phyloP scores from a whole-genome alignment of 2,113 vertebrate species.

The Saguinus midas region DNA sequence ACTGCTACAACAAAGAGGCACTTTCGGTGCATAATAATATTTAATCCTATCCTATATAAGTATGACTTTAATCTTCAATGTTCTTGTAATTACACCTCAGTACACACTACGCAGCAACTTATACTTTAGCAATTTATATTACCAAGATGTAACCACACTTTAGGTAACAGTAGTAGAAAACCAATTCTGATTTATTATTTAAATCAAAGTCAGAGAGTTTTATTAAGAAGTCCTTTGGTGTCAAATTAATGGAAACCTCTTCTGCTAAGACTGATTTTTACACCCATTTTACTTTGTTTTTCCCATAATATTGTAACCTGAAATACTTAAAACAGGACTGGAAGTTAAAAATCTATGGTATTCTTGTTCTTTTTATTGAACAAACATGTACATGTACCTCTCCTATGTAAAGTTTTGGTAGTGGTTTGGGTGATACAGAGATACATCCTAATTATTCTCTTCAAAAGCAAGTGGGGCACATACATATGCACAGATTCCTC shows the following conservation, averaged over 20 bases:
- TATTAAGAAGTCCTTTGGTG: slow-evolving; percentile 31
- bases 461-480: not conserved
- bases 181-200: slow-evolving; percentile 12
- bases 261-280: not conserved
- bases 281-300: slow-evolving; percentile 15
- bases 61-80: not conserved
- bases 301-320: not conserved
- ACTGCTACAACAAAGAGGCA: not conserved
- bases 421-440: not conserved
- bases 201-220: slow-evolving; percentile 43
- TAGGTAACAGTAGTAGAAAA: slow-evolving; percentile 24
- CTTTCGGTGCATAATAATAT: not conserved
- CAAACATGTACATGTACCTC: not conserved
- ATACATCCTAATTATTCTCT: not conserved
- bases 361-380: slow-evolving; percentile 4
- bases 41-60: not conserved
- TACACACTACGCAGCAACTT: not conserved
- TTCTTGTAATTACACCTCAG: not conserved
- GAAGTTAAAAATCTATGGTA: not conserved
- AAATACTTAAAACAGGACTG: slow-evolving; percentile 17
- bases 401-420: not conserved
- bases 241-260: slow-evolving; percentile 37
- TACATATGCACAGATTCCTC: not conserved
- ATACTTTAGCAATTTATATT: not conserved
- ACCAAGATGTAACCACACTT: not conserved